phyloP scores from a whole-genome alignment of 2,113 vertebrate genomes.

The Cepphus grylle region DNA sequence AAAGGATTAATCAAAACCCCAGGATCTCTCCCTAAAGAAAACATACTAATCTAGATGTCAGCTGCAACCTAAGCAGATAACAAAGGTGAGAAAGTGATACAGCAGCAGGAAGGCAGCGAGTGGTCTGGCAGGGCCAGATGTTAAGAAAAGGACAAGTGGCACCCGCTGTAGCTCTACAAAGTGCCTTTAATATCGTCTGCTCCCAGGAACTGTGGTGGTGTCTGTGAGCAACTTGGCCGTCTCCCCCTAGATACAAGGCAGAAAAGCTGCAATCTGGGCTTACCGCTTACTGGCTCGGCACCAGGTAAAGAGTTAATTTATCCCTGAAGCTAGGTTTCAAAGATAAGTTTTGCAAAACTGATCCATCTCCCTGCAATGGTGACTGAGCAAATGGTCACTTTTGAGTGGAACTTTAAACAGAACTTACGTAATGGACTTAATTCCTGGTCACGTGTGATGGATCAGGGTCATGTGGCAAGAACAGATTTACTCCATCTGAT shows the following conservation, averaged over 20 bases:
- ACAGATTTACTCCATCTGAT: not conserved
- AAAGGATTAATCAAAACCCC: not conserved
- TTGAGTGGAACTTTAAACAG: not conserved
- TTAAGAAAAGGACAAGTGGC: not conserved
- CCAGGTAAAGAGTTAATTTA: not conserved
- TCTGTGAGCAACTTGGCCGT: fast-evolving
- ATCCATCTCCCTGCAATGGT: not conserved
- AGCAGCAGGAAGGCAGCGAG: not conserved
- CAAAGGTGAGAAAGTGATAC: not conserved
- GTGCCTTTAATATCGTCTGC: not conserved
- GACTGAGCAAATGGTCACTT: not conserved
- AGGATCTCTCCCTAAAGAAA: not conserved
- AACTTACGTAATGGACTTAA: not conserved
- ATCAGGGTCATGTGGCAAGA: not conserved
- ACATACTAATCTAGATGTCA: not conserved
- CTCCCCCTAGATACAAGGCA: not conserved
- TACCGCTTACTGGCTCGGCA: not conserved
- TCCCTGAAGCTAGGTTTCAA: not conserved
- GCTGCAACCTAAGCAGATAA: not conserved
- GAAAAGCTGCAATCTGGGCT: not conserved
- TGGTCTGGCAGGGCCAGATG: not conserved
- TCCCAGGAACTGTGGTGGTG: not conserved
- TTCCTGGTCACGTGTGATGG: not conserved
- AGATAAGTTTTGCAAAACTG: not conserved
- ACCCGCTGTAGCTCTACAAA: not conserved